Conservation (phyloP, 2,113 vertebrate species). For the Etheostoma cragini region DNA sequence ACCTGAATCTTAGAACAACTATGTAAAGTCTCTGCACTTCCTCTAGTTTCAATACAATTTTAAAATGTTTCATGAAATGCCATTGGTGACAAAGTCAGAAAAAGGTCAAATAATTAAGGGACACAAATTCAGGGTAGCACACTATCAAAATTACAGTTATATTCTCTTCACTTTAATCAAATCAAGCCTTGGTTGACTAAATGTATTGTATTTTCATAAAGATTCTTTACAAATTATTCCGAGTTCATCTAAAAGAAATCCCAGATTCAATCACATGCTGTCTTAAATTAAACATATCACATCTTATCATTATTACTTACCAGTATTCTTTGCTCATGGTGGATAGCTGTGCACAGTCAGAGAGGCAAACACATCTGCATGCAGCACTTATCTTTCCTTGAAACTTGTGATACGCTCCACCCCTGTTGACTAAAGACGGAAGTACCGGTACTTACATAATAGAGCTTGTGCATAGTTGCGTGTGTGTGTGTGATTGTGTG, state of each 20-base stretch:
- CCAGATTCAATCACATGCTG: neutral
- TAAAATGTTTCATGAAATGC: neutral
- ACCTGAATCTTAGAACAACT: neutral
- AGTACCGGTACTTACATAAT: slow-evolving; percentile 9
- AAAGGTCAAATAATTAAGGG: neutral
- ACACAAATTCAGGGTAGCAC: neutral
- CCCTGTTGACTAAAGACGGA: slow-evolving; percentile 1
- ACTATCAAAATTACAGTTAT: neutral
- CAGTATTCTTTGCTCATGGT: neutral
- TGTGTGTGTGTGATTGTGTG: neutral
- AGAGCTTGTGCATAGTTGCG: neutral
- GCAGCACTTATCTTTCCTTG: slow-evolving; percentile 6
- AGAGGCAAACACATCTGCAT: neutral
- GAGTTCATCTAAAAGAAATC: neutral
- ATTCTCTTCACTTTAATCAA: neutral
- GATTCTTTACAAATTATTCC: neutral
- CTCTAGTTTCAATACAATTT: neutral
- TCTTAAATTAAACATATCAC: neutral
- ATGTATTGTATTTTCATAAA: neutral
- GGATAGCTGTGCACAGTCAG: neutral
- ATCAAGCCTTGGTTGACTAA: neutral
- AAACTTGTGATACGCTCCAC: slow-evolving; percentile 39
- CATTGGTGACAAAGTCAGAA: neutral
- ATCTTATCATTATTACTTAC: slow-evolving; percentile 38
- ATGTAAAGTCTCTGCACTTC: neutral